phyloP scores from a whole-genome alignment of 2,797 vertebrate genomes.

The Orientallactaga sibirica region DNA sequence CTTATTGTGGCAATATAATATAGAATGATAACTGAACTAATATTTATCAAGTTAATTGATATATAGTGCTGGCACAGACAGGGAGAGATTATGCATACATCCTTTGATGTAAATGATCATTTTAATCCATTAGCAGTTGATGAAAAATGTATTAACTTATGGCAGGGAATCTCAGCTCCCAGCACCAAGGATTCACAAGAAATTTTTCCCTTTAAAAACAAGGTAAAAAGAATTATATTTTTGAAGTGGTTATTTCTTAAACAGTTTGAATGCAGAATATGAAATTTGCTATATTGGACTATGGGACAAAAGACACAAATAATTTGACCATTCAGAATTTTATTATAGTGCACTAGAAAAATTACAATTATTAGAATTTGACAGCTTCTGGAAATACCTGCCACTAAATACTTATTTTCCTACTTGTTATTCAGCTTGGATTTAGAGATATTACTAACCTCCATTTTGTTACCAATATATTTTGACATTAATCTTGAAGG shows the following conservation, averaged over 20 bases:
- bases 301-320: conserved; percentile 23
- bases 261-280: conserved; percentile 63
- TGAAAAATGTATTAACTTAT: conserved; percentile 75
- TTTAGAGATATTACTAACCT: conserved; percentile 76
- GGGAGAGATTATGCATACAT: conserved; percentile 20
- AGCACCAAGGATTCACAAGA: conserved; percentile 61
- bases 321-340: conserved; percentile 47
- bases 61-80: background rate
- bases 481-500: conserved; percentile 69
- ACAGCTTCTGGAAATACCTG: conserved; percentile 65
- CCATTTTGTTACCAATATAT: conserved; percentile 49
- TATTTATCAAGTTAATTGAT: conserved; percentile 65
- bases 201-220: conserved; percentile 40
- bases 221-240: conserved; percentile 31
- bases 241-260: background rate
- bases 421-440: conserved; percentile 78
- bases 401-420: conserved; percentile 53
- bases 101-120: conserved; percentile 68
- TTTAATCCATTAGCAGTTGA: conserved; percentile 75
- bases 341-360: conserved; percentile 1
- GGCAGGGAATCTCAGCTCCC: conserved; percentile 67
- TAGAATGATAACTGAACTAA: conserved; percentile 8
- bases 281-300: conserved; percentile 11
- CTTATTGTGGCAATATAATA: background rate
- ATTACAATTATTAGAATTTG: conserved; percentile 52